Base-by-base conservation (phyloP, 2,888 invertebrate genomes). In the Drosophila neoperkinsi region DNA sequence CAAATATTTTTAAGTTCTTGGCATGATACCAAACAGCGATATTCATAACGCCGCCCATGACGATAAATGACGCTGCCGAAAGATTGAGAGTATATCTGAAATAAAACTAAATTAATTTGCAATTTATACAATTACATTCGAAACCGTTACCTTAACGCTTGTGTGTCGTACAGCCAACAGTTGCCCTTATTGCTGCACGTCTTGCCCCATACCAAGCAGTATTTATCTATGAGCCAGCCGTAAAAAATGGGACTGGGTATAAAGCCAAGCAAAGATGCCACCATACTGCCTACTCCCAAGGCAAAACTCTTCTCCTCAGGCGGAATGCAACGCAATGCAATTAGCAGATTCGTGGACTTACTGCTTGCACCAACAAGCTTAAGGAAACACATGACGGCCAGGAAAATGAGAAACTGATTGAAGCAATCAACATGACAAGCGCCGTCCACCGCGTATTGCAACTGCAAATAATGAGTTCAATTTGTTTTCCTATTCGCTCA, bases 191-290 rank as follows among this genome's bases (percentile, higher is more conserved):
- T 95, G 5, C 94, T 94, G 84, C 96, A 96, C 10, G 95, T 96
- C 90, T 95, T 95, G 7, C 96, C 96, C 96, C 96, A 96, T 21
- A 96, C 95, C 51, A 96, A 91, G 84, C 96, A 96, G 3, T 95
- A 94, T 38, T 79, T 84, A 72, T 93, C 93, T 81, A 96, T 94
- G 55, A 96, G 94, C 82, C 95, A 95, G 52, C 96, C 96, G 84
- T 96, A 96, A 41, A 96, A 93, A 68, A 96, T 95, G 0, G 96
- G 96, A 56, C 96, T 95, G 0, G 96, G 96, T 72, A 96, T 95
- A 87, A 96, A 95, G 7, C 95, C 95, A 74, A 95, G 94, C 28
- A 96, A 92, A 69, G 95, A 95, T 92, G 95, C 94, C 59, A 95
- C 94, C 88, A 95, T 95, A 62, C 96, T 92, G 36, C 95, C 94